phyloP scores from a whole-genome alignment of 2,797 vertebrate genomes.

The Acrossocheilus wenchowensis region DNA sequence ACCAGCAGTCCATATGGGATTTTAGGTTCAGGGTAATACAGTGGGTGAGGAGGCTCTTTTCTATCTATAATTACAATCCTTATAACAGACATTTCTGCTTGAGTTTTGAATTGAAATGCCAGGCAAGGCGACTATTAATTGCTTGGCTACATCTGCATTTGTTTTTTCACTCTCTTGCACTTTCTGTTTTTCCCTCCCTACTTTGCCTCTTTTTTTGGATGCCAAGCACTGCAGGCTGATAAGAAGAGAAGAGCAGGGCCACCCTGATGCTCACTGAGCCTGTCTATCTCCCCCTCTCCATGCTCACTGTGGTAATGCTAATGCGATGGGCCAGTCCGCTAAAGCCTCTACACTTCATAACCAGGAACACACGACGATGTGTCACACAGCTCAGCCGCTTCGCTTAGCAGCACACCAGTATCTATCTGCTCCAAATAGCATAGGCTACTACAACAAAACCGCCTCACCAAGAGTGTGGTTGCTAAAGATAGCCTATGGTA shows the following conservation, averaged over 20 bases:
- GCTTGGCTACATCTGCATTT: constrained; percentile 78
- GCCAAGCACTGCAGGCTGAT: constrained; percentile 76
- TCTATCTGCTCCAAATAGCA: constrained; percentile 16
- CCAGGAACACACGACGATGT: constrained; percentile 9
- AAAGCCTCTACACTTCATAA: constrained; percentile 54
- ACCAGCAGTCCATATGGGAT: constrained; percentile 13
- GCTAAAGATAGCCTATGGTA: constrained; percentile 50
- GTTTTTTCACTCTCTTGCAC: constrained; percentile 42
- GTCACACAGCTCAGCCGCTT: not conserved
- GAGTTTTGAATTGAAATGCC: constrained; percentile 82
- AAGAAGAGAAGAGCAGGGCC: constrained; percentile 70
- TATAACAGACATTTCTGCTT: constrained; percentile 81
- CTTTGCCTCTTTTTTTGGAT: constrained; percentile 54
- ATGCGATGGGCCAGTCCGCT: constrained; percentile 50
- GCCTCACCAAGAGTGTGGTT: constrained; percentile 28
- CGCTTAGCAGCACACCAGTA: constrained; percentile 23
- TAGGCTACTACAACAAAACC: not conserved
- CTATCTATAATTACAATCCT: constrained; percentile 79
- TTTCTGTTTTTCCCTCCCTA: constrained; percentile 19
- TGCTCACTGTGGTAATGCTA: constrained; percentile 64
- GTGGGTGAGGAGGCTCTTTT: not conserved
- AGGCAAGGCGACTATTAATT: constrained; percentile 84
- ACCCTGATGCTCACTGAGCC: constrained; percentile 71
- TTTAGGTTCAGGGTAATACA: not conserved
- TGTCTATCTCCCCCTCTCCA: constrained; percentile 62